phyloP scores from a whole-genome alignment of 2,888 invertebrate genomes.

The Elegia similella region DNA sequence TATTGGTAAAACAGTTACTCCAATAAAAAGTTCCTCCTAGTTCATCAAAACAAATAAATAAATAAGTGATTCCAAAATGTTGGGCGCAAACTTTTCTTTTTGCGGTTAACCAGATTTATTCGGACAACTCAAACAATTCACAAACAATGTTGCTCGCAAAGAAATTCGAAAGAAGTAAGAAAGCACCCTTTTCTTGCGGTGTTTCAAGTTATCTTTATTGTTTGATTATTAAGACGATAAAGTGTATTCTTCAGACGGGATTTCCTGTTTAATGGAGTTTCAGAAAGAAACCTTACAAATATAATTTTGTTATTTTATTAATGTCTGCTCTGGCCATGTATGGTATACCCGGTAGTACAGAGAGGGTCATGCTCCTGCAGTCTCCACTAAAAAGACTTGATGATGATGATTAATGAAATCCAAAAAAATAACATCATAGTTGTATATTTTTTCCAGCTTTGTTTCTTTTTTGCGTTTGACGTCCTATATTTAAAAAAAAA shows the following conservation, averaged over 20 bases:
- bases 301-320: too few species aligned
- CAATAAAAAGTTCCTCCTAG: not conserved
- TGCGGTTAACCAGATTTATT: conserved; percentile 24
- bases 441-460: too few species aligned
- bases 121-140: conserved; percentile 23
- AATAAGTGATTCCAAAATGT: conserved; percentile 8
- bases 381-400: too few species aligned
- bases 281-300: not conserved
- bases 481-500: too few species aligned
- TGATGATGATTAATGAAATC: too few species aligned
- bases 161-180: conserved; percentile 19
- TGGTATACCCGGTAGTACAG: too few species aligned
- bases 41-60: not conserved
- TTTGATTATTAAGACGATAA: conserved; percentile 14
- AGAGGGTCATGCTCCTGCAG: too few species aligned
- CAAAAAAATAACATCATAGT: too few species aligned
- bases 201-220: conserved; percentile 17
- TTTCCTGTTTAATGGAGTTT: conserved; percentile 1
- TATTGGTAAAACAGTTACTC: too few species aligned
- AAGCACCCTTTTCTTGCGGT: conserved; percentile 18
- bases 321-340: too few species aligned
- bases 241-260: not conserved
- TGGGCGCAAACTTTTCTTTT: conserved; percentile 18
- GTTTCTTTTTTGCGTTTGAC: too few species aligned
- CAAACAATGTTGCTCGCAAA: conserved; percentile 23